Base-by-base conservation (phyloP, 2,797 vertebrate species). In the Furcifer pardalis region DNA sequence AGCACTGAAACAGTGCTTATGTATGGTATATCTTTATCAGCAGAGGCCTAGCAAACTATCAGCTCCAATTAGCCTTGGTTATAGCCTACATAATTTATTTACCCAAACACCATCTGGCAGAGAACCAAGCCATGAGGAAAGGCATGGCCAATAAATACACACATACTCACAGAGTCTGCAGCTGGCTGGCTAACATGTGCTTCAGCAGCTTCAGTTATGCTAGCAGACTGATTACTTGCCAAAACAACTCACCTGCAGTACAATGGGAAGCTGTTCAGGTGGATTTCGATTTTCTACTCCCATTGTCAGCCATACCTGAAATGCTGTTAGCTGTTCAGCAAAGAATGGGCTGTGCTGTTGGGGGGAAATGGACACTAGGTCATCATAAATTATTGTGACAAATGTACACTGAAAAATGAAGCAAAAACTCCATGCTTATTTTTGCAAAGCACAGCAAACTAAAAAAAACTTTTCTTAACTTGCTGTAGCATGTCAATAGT, bases 271-370 rank as follows among this genome's bases (percentile, higher is more conserved):
- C 94, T 99, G 98, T 94, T 99, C 98, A 0, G 98, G 98, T 1
- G 98, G 98, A 93, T 97, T 99, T 90, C 98, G 96, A 96, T 99
- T 99, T 95, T 99, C 98, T 93, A 99, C 98, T 0, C 98, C 98
- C 98, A 99, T 99, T 0, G 98, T 98, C 87, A 99, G 92, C 98
- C 98, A 99, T 87, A 99, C 98, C 95, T 99, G 97, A 95, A 99
- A 99, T 0, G 98, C 98, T 0, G 98, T 99, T 91, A 99, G 96
- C 96, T 99, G 98, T 94, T 99, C 98, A 0, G 98, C 98, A 0
- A 99, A 99, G 96, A 99, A 99, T 0, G 98, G 98, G 86, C 98
- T 99, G 95, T 98, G 98, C 98, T 99, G 97, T 92, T 87, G 94
- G 92, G 27, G 37, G 40, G 71, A 76, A 59, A 0, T 8, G 42